These are phyloP conservation scores for Dryadula phaetusa DNA, from an alignment of 2,888 invertebrate species.

Conservation along the genomic window DNA sequence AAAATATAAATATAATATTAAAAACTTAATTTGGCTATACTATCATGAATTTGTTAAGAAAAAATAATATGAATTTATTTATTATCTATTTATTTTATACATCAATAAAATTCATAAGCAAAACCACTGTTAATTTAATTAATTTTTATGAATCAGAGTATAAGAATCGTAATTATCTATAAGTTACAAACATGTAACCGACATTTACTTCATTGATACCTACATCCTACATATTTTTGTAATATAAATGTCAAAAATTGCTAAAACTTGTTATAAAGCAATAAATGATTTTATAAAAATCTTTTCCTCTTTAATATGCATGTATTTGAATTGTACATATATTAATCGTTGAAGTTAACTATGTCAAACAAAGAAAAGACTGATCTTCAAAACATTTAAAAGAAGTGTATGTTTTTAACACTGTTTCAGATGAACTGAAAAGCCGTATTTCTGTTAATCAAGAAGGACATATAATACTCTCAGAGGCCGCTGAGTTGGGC, in stretches of 20 bases:
- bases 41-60: too few species aligned
- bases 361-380: not conserved
- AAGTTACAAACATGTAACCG: not conserved
- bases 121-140: too few species aligned
- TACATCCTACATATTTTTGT: not conserved
- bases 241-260: not conserved
- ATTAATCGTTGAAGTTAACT: not conserved
- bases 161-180: not conserved
- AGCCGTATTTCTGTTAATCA: slow-evolving; percentile 62
- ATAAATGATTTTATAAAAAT: not conserved
- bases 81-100: too few species aligned
- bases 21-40: too few species aligned
- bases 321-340: not conserved
- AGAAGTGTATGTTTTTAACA: not conserved
- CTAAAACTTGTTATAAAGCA: not conserved
- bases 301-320: not conserved
- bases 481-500: slow-evolving; percentile 62
- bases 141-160: not conserved
- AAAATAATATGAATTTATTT: too few species aligned
- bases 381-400: not conserved
- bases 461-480: slow-evolving; percentile 66
- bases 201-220: not conserved
- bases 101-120: too few species aligned
- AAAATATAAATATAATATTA: too few species aligned
- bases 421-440: slow-evolving; percentile 64